Base-by-base conservation (phyloP, 2,888 invertebrate genomes). In the Theretra japonica region DNA sequence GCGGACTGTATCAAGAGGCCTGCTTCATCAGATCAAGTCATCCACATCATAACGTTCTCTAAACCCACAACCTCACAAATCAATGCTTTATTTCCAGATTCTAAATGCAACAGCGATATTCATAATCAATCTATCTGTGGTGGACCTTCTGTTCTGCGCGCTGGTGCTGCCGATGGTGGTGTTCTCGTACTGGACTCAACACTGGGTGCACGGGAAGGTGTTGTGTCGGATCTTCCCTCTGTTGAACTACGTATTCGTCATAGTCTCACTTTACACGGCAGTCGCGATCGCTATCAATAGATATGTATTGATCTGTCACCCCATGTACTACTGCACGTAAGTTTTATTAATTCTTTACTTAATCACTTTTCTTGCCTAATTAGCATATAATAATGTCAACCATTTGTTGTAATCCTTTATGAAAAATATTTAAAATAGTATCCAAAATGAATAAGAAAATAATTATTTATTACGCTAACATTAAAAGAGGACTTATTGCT, bases 81-180 rank as follows among this genome's bases (percentile, higher is more conserved):
- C 33, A 7, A 33, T 41, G 41, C 41, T 41, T 41, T 15, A 41
- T 2, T 41, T 41, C 11, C 73, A 77, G 77, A 23, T 74, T 2
- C 77, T 70, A 41, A 77, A 76, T 30, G 77, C 77, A 30, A 76
- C 77, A 21, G 76, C 75, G 25, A 70, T 76, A 21, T 77, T 77
- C 33, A 77, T 77, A 60, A 76, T 76, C 25, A 74, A 76, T 68
- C 41, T 76, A 15, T 73, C 76, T 0, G 60, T 75, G 0, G 62
- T 73, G 4, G 77, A 77, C 60, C 71, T 76, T 0, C 69, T 77
- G 21, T 76, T 69, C 71, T 58, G 74, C 17, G 53, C 23, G 23
- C 58, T 68, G 19, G 56, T 74, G n/a, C 21, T 76, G 11, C 77
- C 77, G 2, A 58, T 75, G 41, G 57, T 72, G 1, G 58, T 70